Evolutionary conservation across 1,140 invertebrate genomes (phyloP), one percentile per base, ranked within the genome.

Genomic region (Venturia canescens): DNA sequence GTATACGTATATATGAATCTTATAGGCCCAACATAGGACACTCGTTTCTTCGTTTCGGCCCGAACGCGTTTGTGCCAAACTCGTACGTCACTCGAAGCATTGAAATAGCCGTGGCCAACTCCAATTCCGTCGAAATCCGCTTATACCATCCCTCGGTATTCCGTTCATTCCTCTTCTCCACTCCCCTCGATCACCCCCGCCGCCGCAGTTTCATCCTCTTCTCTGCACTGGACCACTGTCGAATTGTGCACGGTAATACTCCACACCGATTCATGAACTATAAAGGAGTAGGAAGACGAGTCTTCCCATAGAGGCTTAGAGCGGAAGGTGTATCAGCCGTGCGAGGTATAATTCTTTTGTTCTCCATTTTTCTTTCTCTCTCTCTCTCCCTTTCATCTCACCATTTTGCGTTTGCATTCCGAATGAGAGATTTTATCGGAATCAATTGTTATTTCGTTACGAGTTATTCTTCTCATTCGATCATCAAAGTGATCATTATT

Each of bases 101-200:
- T 84, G 83, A 85, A 31, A 76, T 50, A 50, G 18, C 21, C 71
- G 23, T 31, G 44, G 71, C 80, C 83, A 81, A 86, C 86, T 89
- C 83, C 87, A 89, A 89, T 88, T 89, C 86, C 86, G 83, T 87
- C 79, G 85, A 86, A 89, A 89, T 88, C 87, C 86, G 87, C 86
- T 89, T 88, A 88, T 81, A 82, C 78, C 83, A 81, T 78, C 79
- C 78, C 82, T 78, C 77, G 69, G 83, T 78, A 86, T 83, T 83
- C 84, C 63, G 53, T 34, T 44, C 81, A 26, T 26, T 86, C 80
- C 77, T 63, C 74, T 74, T 53, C 74, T 27, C 26, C 63, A 29
- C 50, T 76, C 15, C 16, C 50, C 3, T 13, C 23, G 1, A 26
- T 27, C 21, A 66, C 23, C 26, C 27, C 26, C 26, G 27, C n/a